phyloP scores from a whole-genome alignment of 2,113 vertebrate species.

The Sapajus apella region DNA sequence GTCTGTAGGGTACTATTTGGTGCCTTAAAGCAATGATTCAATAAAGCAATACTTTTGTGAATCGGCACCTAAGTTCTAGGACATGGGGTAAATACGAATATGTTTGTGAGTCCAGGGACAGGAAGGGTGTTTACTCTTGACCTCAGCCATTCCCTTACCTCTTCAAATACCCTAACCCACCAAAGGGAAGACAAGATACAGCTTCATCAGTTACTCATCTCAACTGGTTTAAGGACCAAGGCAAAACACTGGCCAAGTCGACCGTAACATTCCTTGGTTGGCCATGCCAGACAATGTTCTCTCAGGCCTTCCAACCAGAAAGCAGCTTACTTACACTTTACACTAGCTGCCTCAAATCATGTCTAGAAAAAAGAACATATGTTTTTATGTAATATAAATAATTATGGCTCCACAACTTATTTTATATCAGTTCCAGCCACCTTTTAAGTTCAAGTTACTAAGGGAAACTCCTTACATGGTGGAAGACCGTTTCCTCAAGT shows the following conservation, averaged over 20 bases:
- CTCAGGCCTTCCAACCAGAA: not conserved
- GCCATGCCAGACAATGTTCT: not conserved
- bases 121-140: not conserved
- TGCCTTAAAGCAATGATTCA: not conserved
- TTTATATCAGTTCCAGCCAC: constrained; percentile 21
- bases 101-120: not conserved
- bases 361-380: not conserved
- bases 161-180: not conserved
- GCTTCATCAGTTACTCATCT: not conserved
- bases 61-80: not conserved
- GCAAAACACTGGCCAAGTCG: not conserved
- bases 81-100: not conserved
- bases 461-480: not conserved
- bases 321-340: not conserved
- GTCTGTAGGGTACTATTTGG: not conserved
- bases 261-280: not conserved
- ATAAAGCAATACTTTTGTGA: constrained; percentile 7
- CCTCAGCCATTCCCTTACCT: not conserved
- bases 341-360: not conserved
- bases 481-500: not conserved
- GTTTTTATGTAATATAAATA: constrained; percentile 25
- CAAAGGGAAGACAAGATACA: not conserved
- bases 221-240: not conserved
- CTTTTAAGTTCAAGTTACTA: constrained; percentile 17
- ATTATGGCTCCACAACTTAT: not conserved